Percentiles rank a stretch among this genome's conserved stretches.
Evolutionary conservation across 2,113 vertebrate genomes (phyloP).

Genomic region (Cryptoleucopteryx plumbea): DNA sequence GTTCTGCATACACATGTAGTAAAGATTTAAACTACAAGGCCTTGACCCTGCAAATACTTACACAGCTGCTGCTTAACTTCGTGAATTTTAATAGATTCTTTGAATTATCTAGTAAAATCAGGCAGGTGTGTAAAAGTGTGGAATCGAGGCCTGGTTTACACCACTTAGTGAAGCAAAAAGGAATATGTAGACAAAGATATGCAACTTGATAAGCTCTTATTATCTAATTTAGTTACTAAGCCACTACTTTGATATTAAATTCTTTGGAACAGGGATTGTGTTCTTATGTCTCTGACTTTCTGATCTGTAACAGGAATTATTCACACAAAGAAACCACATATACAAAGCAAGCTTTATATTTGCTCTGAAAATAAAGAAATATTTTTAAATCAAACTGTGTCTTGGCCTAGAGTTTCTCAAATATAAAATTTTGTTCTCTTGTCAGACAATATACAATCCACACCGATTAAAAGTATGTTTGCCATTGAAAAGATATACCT

Average conservation of each 20-base stretch:
- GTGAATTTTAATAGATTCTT: slow-evolving; percentile 47
- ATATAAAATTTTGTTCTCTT: not conserved
- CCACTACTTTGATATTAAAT: not conserved
- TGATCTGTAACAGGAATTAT: not conserved
- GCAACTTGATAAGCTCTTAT: not conserved
- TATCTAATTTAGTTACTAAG: not conserved
- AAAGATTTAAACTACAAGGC: slow-evolving; percentile 51
- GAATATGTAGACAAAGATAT: not conserved
- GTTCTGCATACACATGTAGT: slow-evolving; percentile 40
- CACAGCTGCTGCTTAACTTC: slow-evolving; percentile 30
- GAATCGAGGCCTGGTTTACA: not conserved
- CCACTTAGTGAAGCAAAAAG: not conserved
- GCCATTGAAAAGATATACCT: not conserved
- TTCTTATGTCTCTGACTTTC: not conserved
- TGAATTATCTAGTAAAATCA: not conserved
- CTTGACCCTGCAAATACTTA: slow-evolving; percentile 55
- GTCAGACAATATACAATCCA: not conserved
- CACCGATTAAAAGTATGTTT: not conserved
- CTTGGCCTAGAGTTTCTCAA: not conserved
- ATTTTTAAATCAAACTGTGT: not conserved
- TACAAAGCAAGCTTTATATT: not conserved
- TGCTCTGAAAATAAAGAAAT: not conserved
- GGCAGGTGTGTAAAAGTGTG: not conserved
- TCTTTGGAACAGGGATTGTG: not conserved
- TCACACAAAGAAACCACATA: not conserved